phyloP scores from a whole-genome alignment of 1,140 invertebrate genomes.

The Mylabris phalerata region DNA sequence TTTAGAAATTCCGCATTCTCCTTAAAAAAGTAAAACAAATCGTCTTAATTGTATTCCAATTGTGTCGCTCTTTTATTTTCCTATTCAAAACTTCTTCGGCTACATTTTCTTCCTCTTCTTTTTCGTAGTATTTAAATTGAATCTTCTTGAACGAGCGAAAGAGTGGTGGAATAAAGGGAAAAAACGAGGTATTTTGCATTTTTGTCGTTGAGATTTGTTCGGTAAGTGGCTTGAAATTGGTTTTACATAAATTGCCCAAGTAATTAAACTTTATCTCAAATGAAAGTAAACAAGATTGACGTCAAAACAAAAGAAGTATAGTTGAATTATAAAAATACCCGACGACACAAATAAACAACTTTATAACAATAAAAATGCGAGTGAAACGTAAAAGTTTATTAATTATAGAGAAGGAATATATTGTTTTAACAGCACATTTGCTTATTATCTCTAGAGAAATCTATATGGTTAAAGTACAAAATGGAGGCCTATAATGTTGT shows the following conservation, averaged over 20 bases:
- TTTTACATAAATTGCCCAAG: slow-evolving; percentile 9
- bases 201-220: not conserved
- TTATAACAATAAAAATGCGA: no score
- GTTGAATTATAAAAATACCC: no score
- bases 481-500: no score
- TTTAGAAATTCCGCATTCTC: slow-evolving; percentile 6
- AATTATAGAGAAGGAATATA: slow-evolving; percentile 10
- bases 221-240: not conserved
- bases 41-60: slow-evolving; percentile 19
- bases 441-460: slow-evolving; percentile 9
- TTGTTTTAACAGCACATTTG: not conserved
- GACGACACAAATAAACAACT: no score
- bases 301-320: no score
- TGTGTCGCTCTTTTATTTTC: slow-evolving; percentile 13
- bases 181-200: slow-evolving; percentile 7
- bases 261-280: no score
- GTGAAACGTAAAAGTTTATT: not conserved
- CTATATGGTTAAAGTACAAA: not conserved
- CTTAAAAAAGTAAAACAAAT: slow-evolving; percentile 9
- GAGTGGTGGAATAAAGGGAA: not conserved
- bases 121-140: not conserved
- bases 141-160: no score
- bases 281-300: no score
- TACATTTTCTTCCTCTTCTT: not conserved
- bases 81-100: slow-evolving; percentile 8